Evolutionary conservation across 2,113 vertebrate species (phyloP), one percentile per base, ranked within the genome.

Genomic region (Mustela nigripes): DNA sequence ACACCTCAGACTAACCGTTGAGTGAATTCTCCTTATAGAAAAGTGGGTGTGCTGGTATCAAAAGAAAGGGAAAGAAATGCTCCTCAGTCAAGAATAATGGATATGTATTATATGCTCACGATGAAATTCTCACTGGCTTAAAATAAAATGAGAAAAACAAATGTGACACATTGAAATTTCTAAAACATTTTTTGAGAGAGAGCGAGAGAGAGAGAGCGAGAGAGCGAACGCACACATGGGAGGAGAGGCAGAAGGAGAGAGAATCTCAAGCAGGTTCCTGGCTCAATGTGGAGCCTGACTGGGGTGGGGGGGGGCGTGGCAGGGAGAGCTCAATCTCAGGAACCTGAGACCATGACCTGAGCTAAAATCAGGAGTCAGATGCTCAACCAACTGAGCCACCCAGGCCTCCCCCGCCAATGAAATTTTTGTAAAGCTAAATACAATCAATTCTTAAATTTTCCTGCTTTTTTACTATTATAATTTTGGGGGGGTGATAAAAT

Each of bases 101-200:
- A 42, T 36, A 31, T 26, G 1, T 22, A 21, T 45, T 45, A 60
- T 16, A n/a, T 11, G 18, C 21, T 87, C 53, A 45, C 48, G 80
- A 73, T 42, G 22, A 63, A 60, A 92, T 78, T 63, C 53, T 95
- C 33, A 86, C 31, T 71, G n/a, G 22, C 69, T 28, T 11, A 71
- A 81, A 89, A 81, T 71, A 11, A 95, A 92, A 39, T 53, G 2
- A 86, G 11, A 92, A 88, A 95, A 94, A 81, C 24, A 60, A 73
- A 69, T 81, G 67, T 50, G 16, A 45, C 12, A 45, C 3, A 26
- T 39, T 71, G 50, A 91, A 53, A 67, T 16, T 33, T 22, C 9
- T 21, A 69, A 69, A 21, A 69, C 26, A 39, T n/a, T 69, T 67
- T 21, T n/a, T n/a, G 65, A 67, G 67, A 69, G 33, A 69, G 28